Conservation (phyloP, 1,140 invertebrate species). For the Spodoptera frugiperda region DNA sequence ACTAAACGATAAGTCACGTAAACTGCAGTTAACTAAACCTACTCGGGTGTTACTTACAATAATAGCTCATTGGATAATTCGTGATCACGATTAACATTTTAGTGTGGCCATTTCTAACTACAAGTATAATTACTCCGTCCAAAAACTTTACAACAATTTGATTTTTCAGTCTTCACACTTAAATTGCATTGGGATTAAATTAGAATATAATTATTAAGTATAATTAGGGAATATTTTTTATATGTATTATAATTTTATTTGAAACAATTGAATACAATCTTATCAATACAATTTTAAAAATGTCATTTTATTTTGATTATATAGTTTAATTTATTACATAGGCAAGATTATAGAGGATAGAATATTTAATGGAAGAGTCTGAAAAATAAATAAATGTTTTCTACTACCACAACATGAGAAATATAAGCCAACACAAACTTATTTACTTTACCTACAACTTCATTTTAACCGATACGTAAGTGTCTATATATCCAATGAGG, state of each 20-base stretch:
- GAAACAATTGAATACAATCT: constrained; percentile 33
- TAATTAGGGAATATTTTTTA: constrained; percentile 25
- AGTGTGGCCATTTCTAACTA: constrained; percentile 50
- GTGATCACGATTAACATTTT: constrained; percentile 54
- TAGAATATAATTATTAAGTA: constrained; percentile 30
- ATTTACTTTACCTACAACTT: neutral
- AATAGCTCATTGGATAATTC: constrained; percentile 59
- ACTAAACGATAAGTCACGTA: constrained; percentile 39
- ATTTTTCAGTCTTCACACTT: constrained; percentile 48
- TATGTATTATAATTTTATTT: constrained; percentile 17
- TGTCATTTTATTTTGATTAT: constrained; percentile 7
- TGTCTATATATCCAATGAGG: too few species aligned
- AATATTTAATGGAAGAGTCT: constrained; percentile 6
- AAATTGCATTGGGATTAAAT: constrained; percentile 47
- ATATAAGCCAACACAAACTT: neutral
- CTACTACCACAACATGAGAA: neutral
- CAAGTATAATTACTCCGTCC: constrained; percentile 44
- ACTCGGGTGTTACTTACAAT: constrained; percentile 54
- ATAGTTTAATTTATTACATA: neutral
- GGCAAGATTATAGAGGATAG: neutral
- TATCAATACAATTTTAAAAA: constrained; percentile 17
- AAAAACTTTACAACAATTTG: constrained; percentile 42
- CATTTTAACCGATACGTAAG: too few species aligned
- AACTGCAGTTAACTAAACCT: constrained; percentile 51
- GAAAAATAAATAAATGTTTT: neutral